phyloP scores from a whole-genome alignment of 2,888 invertebrate species.

The Lepidocyrtinus sp. region DNA sequence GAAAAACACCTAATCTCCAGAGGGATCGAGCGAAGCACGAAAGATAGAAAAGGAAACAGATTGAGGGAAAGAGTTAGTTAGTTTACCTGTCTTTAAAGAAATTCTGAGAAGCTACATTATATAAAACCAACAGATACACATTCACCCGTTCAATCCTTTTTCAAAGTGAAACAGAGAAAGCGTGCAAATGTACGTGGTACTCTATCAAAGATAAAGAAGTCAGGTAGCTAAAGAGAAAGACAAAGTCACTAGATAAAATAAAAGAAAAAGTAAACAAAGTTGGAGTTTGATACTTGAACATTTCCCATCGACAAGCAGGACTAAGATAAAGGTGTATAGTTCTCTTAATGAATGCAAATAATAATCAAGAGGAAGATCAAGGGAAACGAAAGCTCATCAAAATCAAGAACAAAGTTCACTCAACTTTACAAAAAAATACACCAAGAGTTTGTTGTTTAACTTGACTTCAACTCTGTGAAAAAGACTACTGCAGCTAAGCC shows the following conservation, averaged over 20 bases:
- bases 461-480: constrained; percentile 7
- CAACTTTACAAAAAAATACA: constrained; percentile 41
- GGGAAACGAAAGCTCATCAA: constrained; percentile 34
- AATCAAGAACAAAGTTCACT: constrained; percentile 35
- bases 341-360: constrained; percentile 50
- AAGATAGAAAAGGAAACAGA: too few species aligned
- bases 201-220: not conserved
- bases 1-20: not conserved
- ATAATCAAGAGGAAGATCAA: constrained; percentile 53
- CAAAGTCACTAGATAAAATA: constrained; percentile 15
- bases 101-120: too few species aligned
- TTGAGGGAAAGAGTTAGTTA: too few species aligned
- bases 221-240: constrained; percentile 10
- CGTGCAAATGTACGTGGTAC: too few species aligned
- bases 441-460: constrained; percentile 28
- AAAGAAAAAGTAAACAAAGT: constrained; percentile 18
- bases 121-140: too few species aligned
- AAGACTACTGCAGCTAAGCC: too few species aligned
- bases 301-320: not conserved
- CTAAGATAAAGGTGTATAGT: constrained; percentile 6
- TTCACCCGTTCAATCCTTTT: too few species aligned
- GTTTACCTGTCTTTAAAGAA: too few species aligned
- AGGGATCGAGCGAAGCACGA: too few species aligned
- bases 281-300: not conserved
- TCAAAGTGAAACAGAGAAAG: too few species aligned